Evolutionary conservation across 2,113 vertebrate species (phyloP).

Genomic region (Pygoscelis adeliae): DNA sequence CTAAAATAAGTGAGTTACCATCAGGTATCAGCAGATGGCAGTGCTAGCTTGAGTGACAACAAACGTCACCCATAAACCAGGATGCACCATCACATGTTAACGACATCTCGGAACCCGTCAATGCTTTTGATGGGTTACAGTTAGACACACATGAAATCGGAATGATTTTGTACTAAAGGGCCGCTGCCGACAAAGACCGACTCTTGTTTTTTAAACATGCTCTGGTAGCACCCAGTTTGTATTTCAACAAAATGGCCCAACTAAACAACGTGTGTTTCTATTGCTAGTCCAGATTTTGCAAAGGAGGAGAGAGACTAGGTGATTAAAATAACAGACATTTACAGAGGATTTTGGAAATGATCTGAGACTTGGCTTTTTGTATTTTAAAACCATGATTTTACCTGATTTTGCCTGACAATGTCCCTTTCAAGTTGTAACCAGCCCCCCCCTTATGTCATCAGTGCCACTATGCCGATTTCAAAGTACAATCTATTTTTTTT

Average conservation of each 20-base stretch:
- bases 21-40: slow-evolving; percentile 70
- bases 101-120: background rate
- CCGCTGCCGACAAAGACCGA: background rate
- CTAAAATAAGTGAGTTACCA: background rate
- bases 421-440: background rate
- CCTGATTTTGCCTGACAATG: background rate
- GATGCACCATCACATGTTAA: background rate
- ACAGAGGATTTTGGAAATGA: background rate
- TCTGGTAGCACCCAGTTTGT: background rate
- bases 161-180: background rate
- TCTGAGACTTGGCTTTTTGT: background rate
- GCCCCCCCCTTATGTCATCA: background rate
- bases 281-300: background rate
- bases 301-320: background rate
- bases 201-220: background rate
- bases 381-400: background rate
- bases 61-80: background rate
- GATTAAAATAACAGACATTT: background rate
- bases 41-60: slow-evolving; percentile 26
- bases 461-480: background rate
- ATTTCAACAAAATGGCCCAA: background rate
- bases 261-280: background rate
- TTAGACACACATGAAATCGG: background rate
- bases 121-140: background rate
- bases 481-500: background rate